These are phyloP conservation scores for Rattus norvegicus DNA, from an alignment of 2,113 vertebrate species.

Conservation along the genomic window GRCr8 NC_086023.1:61819001-61819500, in stretches of 20 bases:
- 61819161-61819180: no score
- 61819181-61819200: no score
- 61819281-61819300: background rate
- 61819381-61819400: background rate
- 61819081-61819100: no score
- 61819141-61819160: no score
- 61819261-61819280: background rate
- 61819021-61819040: no score
- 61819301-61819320: accelerated
- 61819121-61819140: no score
- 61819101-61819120: no score
- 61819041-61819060: no score
- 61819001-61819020: no score
- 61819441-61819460: background rate
- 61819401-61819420: background rate
- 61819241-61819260: background rate
- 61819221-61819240: no score
- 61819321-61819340: background rate
- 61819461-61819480: background rate
- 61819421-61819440: background rate
- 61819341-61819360: background rate
- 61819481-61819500: background rate
- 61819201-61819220: no score
- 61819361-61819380: background rate
- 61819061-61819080: background rate